Conservation (phyloP, 2,888 invertebrate species). For the Trissonchulus latispiculum region DNA sequence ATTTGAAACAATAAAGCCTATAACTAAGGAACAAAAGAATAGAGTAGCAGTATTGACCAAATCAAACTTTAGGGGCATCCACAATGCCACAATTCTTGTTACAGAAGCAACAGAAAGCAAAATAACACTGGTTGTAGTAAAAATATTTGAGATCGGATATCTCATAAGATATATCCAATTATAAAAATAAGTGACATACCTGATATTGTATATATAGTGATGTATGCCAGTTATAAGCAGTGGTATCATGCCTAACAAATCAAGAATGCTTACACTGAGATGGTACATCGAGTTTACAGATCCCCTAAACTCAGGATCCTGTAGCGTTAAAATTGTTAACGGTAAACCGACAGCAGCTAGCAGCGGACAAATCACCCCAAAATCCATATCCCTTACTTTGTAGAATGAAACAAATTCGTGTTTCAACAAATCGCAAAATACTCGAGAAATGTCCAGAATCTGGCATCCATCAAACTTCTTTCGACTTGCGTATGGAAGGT, state of each 20-base stretch:
- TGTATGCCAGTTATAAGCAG: background rate
- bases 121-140: background rate
- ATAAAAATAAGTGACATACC: background rate
- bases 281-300: background rate
- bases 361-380: background rate
- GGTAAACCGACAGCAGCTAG: background rate
- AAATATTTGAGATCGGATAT: background rate
- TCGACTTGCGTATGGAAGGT: background rate
- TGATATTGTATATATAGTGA: background rate
- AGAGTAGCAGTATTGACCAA: background rate
- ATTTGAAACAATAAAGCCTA: background rate
- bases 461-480: background rate
- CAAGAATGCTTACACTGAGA: background rate
- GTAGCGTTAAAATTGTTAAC: background rate
- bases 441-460: background rate
- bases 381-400: background rate
- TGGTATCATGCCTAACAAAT: background rate
- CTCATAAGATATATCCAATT: background rate
- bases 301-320: background rate
- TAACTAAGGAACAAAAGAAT: background rate
- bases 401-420: background rate
- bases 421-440: background rate
- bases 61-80: background rate
- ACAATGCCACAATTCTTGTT: background rate
- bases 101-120: background rate